Evolutionary conservation across 2,797 vertebrate species (phyloP), one percentile per base, ranked within the genome.

Genomic region (Coranthus polyacanthus): DNA sequence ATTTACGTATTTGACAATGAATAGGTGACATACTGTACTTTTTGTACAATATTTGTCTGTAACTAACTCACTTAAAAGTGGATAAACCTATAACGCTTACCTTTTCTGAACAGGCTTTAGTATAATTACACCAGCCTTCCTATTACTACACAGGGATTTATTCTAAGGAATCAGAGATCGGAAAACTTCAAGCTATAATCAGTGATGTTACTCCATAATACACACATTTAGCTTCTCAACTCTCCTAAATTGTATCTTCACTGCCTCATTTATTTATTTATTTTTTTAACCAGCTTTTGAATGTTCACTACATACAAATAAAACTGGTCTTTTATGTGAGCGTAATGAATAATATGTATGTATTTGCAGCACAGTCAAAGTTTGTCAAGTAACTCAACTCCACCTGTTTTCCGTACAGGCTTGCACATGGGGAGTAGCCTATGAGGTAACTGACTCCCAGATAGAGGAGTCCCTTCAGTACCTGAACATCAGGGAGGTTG

Each of bases 341-440:
- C n/a, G n/a, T n/a, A n/a, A n/a, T n/a, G n/a, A n/a, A n/a, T n/a
- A n/a, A n/a, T n/a, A n/a, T n/a, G n/a, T n/a, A n/a, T n/a, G n/a
- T n/a, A n/a, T n/a, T n/a, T n/a, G n/a, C n/a, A n/a, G n/a, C 37
- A 10, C 17, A 24, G 6, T 42, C 12, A 39, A 45, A 2, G 8
- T 52, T 8, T 39, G 12, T n/a, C 17, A 6, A 17, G 6, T 24
- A 13, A 18, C 10, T 18, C 8, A 3, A 3, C 12, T 34, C 32
- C 13, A 2, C n/a, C 12, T 56, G 26, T 56, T 72, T 39, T 26
- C 29, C n/a, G 15, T 3, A 4, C 86, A 95, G 94, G 92, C 89
- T 0, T 96, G 94, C 89, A 99, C 98, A 0, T 99, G 97, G 97
- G 98, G 98, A 0, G 90, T 98, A 17, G 97, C 96, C 10, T 99